These are phyloP conservation scores for Enteromius anoplus DNA, from an alignment of 2,797 vertebrate genomes.

Conservation along the genomic window DNA sequence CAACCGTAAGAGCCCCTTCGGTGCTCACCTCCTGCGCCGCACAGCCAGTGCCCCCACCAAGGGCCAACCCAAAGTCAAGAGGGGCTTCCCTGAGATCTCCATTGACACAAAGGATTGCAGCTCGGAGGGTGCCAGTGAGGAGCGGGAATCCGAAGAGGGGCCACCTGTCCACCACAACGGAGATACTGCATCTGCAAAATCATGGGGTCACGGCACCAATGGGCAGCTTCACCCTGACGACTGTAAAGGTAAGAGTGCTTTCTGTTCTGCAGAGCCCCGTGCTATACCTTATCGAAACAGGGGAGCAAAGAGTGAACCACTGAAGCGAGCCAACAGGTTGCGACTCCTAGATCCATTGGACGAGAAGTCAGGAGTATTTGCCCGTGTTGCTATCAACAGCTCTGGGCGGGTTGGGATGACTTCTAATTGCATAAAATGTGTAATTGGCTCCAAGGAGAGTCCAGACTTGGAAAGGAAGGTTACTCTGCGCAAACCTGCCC, in stretches of 20 bases:
- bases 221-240: conserved; percentile 77
- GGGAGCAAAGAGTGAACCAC: conserved; percentile 81
- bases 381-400: conserved; percentile 83
- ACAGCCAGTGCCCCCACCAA: conserved; percentile 97
- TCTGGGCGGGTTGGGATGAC: conserved; percentile 87
- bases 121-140: conserved; percentile 84
- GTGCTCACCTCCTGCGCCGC: conserved; percentile 90
- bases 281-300: conserved; percentile 62
- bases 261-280: conserved; percentile 58
- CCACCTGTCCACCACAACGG: conserved; percentile 63
- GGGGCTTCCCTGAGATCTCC: conserved; percentile 88
- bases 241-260: conserved; percentile 90
- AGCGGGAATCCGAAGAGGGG: conserved; percentile 76
- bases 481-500: neutral
- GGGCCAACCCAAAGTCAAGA: conserved; percentile 89
- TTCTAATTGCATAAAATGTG: conserved; percentile 91
- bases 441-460: conserved; percentile 85
- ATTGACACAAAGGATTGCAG: conserved; percentile 87
- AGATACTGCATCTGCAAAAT: conserved; percentile 58
- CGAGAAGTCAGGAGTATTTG: conserved; percentile 78
- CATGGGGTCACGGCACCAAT: conserved; percentile 73
- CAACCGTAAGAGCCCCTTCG: conserved; percentile 90
- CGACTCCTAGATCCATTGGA: conserved; percentile 73
- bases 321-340: conserved; percentile 78
- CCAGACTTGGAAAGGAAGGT: conserved; percentile 81